A percentile compares a stretch with the other conserved stretches of the same genome.
phyloP scores from a whole-genome alignment of 1,140 invertebrate genomes.

The Bombus pascuorum region DNA sequence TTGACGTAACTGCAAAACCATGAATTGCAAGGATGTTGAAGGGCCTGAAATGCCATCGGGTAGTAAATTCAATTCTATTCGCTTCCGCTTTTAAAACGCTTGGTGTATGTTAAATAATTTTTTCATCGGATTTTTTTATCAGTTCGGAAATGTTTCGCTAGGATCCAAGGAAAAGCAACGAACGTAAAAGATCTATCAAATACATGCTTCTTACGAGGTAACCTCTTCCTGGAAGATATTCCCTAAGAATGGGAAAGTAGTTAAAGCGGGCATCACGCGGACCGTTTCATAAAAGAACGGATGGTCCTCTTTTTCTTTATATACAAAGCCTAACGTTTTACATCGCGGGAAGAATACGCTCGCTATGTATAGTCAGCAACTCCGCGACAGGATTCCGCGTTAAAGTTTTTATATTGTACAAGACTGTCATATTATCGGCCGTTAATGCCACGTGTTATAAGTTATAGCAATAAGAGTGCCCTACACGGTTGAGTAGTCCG shows the following conservation, averaged over 20 bases:
- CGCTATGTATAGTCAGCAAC: slow-evolving; percentile 56
- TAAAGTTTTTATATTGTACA: slow-evolving; percentile 67
- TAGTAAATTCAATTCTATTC: background rate
- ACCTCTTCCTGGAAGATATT: background rate
- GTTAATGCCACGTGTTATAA: slow-evolving; percentile 66
- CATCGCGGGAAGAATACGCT: slow-evolving; percentile 8
- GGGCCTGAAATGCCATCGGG: background rate
- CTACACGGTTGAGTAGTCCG: slow-evolving; percentile 42
- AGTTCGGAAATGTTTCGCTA: background rate
- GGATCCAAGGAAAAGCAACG: background rate
- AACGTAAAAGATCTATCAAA: slow-evolving; percentile 13
- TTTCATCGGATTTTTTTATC: background rate
- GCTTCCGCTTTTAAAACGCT: no score
- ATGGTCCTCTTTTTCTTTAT: slow-evolving; percentile 18
- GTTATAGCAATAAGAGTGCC: slow-evolving; percentile 62
- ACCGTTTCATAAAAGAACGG: slow-evolving; percentile 35
- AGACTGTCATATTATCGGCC: slow-evolving; percentile 69
- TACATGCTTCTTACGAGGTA: background rate
- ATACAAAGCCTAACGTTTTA: slow-evolving; percentile 37
- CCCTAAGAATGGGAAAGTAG: slow-evolving; percentile 10
- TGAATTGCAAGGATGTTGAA: no score
- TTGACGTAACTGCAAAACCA: no score
- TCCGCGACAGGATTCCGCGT: slow-evolving; percentile 51
- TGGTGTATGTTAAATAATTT: background rate
- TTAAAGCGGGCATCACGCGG: slow-evolving; percentile 1